Evolutionary conservation across 2,797 vertebrate genomes (phyloP).

Genomic region (Neomorphus geoffroyi): DNA sequence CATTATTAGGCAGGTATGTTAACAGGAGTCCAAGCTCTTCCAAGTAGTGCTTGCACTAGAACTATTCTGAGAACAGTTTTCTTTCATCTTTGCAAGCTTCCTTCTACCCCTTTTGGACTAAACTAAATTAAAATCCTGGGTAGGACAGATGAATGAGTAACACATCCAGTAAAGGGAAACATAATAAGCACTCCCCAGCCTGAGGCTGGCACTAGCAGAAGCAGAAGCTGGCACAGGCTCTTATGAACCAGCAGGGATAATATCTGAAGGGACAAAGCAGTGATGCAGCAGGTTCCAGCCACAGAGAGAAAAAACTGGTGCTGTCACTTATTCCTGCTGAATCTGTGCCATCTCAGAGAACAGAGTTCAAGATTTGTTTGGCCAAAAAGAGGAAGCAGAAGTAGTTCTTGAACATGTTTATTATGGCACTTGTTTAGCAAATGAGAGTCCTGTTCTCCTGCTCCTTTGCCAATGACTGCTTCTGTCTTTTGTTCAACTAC

Average conservation of each 20-base stretch:
- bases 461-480: not conserved
- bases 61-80: not conserved
- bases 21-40: not conserved
- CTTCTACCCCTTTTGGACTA: not conserved
- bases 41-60: not conserved
- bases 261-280: not conserved
- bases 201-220: not conserved
- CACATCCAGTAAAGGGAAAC: not conserved
- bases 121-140: conserved; percentile 1
- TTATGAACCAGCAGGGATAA: not conserved
- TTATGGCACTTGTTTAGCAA: not conserved
- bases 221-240: not conserved
- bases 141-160: not conserved
- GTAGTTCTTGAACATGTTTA: not conserved
- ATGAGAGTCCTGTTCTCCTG: not conserved
- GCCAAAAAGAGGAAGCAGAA: not conserved
- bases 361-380: not conserved
- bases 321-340: not conserved
- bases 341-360: not conserved
- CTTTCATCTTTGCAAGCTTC: not conserved
- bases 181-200: not conserved
- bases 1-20: not conserved
- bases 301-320: not conserved
- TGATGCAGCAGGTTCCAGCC: not conserved
- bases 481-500: not conserved